A percentile compares a stretch with the other conserved stretches of the same genome.
Evolutionary conservation across 2,888 invertebrate species (phyloP).

Genomic region (Habrosyne pyritoides): DNA sequence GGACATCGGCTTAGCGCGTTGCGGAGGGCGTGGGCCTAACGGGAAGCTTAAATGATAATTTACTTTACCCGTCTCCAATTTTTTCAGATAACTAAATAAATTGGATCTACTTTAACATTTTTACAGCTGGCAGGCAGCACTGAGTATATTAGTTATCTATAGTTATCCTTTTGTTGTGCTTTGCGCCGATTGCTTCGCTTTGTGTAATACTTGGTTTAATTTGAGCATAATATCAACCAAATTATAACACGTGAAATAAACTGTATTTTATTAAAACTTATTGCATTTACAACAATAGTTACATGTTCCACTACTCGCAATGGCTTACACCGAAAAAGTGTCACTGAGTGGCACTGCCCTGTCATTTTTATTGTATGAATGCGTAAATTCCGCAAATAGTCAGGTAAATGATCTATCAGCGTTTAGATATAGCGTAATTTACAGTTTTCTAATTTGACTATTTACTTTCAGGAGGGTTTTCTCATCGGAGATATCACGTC

Average conservation of each 20-base stretch:
- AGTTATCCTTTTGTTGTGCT: no score
- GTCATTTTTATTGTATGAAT: constrained; percentile 87
- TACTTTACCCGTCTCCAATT: no score
- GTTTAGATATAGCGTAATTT: no score
- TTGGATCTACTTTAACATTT: no score
- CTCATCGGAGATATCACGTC: constrained; percentile 86
- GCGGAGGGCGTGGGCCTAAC: no score
- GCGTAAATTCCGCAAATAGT: constrained; percentile 82
- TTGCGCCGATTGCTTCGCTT: neutral
- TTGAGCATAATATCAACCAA: no score
- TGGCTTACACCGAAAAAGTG: constrained; percentile 73
- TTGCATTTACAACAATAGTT: constrained; percentile 16
- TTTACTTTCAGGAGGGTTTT: constrained; percentile 83
- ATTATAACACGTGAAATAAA: neutral
- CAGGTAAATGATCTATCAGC: constrained; percentile 70
- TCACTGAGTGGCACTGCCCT: constrained; percentile 85
- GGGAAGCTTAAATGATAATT: no score
- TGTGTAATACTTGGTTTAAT: neutral
- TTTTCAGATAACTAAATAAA: no score
- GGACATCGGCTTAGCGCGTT: no score
- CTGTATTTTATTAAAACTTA: neutral
- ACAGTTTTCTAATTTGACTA: neutral
- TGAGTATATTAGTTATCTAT: no score
- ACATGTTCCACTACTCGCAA: constrained; percentile 48
- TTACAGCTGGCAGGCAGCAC: no score